phyloP scores from a whole-genome alignment of 2,113 vertebrate genomes.

The Centropristis striata region DNA sequence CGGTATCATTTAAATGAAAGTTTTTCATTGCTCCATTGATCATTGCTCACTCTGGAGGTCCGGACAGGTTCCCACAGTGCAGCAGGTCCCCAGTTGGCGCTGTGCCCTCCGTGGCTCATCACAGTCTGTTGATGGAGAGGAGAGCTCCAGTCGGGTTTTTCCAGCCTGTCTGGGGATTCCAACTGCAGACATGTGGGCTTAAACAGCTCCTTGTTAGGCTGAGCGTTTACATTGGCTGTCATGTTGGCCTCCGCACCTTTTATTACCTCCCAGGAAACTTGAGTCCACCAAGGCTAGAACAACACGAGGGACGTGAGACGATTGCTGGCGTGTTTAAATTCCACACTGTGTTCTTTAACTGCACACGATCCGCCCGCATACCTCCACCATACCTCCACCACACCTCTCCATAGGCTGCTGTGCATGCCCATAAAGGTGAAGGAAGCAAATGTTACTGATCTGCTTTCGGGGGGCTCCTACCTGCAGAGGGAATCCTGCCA shows the following conservation, averaged over 20 bases:
- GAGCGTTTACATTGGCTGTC: constrained; percentile 30
- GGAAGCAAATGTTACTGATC: not conserved
- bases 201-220: constrained; percentile 6
- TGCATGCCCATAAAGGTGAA: not conserved
- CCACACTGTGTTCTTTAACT: not conserved
- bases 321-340: not conserved
- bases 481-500: constrained; percentile 35
- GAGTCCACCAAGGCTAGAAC: constrained; percentile 24
- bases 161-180: not conserved
- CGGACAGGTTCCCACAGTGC: not conserved
- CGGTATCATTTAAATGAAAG: no score
- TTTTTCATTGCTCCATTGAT: no score
- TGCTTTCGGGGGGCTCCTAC: constrained; percentile 2
- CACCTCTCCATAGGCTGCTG: not conserved
- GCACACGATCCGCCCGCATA: not conserved
- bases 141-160: not conserved
- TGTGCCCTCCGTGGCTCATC: not conserved
- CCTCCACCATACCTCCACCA: no score
- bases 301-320: not conserved
- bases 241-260: constrained; percentile 21
- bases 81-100: not conserved
- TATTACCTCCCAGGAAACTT: constrained; percentile 25
- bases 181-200: constrained; percentile 8
- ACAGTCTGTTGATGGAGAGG: not conserved
- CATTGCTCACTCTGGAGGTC: not conserved